Evolutionary conservation across 35 echinoderm and acorn worm genomes (phyloP).

Genomic region (Anneissia japonica): DNA sequence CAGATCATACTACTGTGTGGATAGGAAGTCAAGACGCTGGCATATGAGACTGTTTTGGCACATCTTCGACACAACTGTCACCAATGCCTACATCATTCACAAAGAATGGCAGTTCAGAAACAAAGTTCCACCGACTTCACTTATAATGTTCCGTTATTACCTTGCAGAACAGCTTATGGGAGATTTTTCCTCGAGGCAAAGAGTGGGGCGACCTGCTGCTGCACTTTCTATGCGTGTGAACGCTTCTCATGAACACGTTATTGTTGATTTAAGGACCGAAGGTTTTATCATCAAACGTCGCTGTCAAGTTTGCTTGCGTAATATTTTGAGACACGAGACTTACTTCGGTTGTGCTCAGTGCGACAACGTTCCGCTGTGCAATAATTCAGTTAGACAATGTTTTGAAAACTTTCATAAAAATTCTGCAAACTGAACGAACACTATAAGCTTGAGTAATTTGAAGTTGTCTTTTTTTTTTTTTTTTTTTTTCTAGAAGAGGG

Average conservation of each 20-base stretch:
- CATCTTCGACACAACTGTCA: background rate
- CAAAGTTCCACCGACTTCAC: background rate
- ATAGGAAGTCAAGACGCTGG: background rate
- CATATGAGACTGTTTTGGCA: background rate
- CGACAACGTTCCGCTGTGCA: too few species aligned
- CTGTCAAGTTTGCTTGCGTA: too few species aligned
- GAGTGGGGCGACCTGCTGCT: background rate
- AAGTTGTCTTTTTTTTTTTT: too few species aligned
- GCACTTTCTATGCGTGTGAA: background rate
- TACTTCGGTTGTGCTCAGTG: too few species aligned
- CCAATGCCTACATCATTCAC: background rate
- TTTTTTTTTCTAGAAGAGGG: too few species aligned
- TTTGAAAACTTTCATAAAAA: too few species aligned
- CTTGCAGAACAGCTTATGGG: background rate
- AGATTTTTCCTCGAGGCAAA: background rate
- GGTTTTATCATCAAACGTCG: too few species aligned
- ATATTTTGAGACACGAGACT: too few species aligned
- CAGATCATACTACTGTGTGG: background rate
- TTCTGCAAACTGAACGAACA: too few species aligned
- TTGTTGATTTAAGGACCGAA: background rate
- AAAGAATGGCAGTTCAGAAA: background rate
- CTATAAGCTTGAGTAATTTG: too few species aligned
- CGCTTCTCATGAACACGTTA: background rate
- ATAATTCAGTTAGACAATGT: too few species aligned
- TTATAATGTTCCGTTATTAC: background rate